Conservation (phyloP, 53 echinoderm and acorn worm species). For the Pentamera pediparva region DNA sequence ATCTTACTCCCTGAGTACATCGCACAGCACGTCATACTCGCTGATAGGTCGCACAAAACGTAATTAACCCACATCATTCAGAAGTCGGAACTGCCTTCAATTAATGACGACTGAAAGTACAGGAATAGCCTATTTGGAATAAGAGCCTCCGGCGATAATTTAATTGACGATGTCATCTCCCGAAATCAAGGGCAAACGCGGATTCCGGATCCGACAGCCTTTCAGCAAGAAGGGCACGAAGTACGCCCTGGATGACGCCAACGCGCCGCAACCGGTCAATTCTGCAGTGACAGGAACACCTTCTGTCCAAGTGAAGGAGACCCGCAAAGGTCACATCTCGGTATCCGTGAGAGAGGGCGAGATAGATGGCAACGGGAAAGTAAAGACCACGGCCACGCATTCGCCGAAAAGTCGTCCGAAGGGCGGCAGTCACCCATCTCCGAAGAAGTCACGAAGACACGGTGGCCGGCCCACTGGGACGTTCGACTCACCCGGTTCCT, state of each 20-base stretch:
- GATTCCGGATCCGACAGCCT: background rate
- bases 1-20: too few relatives aligned
- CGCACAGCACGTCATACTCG: too few relatives aligned
- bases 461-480: background rate
- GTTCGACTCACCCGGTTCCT: background rate
- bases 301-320: constrained; percentile 14
- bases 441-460: background rate
- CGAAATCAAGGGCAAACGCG: background rate
- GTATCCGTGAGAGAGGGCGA: background rate
- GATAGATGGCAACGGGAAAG: background rate
- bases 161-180: background rate
- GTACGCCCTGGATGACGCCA: background rate
- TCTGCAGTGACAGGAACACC: constrained; percentile 4
- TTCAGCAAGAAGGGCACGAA: too few relatives aligned
- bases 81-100: too few relatives aligned
- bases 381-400: background rate
- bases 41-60: too few relatives aligned
- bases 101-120: too few relatives aligned
- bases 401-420: background rate
- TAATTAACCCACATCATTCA: too few relatives aligned
- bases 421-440: background rate
- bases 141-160: background rate
- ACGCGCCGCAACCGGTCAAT: constrained; percentile 4
- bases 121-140: too few relatives aligned
- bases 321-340: constrained; percentile 24